Evolutionary conservation across 2,888 invertebrate genomes (phyloP).

Genomic region (Allacma fusca): DNA sequence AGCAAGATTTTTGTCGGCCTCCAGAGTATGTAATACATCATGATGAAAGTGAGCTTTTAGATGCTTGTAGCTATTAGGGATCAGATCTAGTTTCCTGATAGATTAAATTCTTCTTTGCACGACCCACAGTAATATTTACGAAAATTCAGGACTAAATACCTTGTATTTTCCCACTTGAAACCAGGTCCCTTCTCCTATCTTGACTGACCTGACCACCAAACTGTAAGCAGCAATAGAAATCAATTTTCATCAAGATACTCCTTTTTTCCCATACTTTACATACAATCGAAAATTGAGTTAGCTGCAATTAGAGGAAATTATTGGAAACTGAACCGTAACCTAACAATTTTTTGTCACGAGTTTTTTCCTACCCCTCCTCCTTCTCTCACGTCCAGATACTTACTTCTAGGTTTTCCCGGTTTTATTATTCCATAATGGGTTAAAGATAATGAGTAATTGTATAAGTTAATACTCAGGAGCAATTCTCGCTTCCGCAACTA

Average conservation of each 20-base stretch:
- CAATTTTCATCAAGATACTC: slow-evolving; percentile 3
- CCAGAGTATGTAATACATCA: slow-evolving; percentile 29
- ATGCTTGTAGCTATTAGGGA: slow-evolving; percentile 26
- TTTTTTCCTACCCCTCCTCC: neutral
- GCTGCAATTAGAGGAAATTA: slow-evolving; percentile 6
- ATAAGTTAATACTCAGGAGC: too few relatives aligned
- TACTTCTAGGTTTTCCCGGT: neutral
- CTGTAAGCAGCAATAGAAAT: slow-evolving; percentile 2
- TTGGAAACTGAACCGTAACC: slow-evolving; percentile 8
- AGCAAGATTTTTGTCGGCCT: slow-evolving; percentile 37
- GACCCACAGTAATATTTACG: neutral
- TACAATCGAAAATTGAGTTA: neutral
- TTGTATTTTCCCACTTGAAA: neutral
- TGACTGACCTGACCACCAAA: slow-evolving; percentile 11
- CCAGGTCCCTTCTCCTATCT: neutral
- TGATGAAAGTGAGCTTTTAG: neutral
- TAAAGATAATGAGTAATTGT: neutral
- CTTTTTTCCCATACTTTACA: neutral
- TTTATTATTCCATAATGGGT: neutral
- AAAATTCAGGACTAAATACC: slow-evolving; percentile 1
- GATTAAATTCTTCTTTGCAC: neutral
- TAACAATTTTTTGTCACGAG: slow-evolving; percentile 10
- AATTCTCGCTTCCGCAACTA: too few relatives aligned
- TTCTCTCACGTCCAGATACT: neutral
- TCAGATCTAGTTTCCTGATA: slow-evolving; percentile 18